Evolutionary conservation across 2,888 invertebrate species (phyloP).

Genomic region (Deilephila elpenor): DNA sequence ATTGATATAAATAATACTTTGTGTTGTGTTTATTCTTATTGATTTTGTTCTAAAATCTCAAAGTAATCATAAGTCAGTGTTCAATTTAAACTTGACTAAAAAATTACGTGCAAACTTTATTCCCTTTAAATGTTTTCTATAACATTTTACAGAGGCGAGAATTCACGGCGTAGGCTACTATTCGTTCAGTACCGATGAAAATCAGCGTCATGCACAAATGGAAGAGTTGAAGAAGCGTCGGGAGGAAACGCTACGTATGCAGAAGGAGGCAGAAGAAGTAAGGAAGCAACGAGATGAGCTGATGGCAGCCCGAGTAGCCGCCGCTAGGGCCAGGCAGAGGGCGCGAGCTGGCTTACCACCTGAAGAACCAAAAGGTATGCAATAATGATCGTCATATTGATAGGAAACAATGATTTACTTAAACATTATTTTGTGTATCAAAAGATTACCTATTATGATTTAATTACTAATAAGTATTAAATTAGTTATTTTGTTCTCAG

Average conservation of each 20-base stretch:
- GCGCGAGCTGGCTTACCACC: conserved; percentile 90
- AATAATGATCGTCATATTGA: not conserved
- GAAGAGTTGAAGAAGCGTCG: conserved; percentile 89
- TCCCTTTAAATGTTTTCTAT: not conserved
- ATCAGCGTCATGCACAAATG: conserved; percentile 91
- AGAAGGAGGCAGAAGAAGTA: conserved; percentile 86
- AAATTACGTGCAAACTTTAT: not conserved
- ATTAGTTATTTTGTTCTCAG: not conserved
- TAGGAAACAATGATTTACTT: not conserved
- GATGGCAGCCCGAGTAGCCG: conserved; percentile 88
- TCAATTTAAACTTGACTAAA: no score
- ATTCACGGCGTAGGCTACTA: conserved; percentile 97
- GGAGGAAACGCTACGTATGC: conserved; percentile 88
- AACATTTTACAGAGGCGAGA: conserved; percentile 89
- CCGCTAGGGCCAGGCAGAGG: conserved; percentile 90
- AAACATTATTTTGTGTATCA: no score
- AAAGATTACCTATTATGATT: no score
- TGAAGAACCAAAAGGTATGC: conserved; percentile 81
- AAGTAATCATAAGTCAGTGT: no score
- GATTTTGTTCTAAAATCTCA: no score
- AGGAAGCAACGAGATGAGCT: conserved; percentile 87
- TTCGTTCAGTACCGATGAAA: conserved; percentile 94
- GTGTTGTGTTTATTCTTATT: no score
- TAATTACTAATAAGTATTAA: no score
- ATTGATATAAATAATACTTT: no score